A percentile compares a stretch with the other conserved stretches of the same genome.
Evolutionary conservation across 2,797 vertebrate species (phyloP).

Genomic region (Craterocephalus amniculus): DNA sequence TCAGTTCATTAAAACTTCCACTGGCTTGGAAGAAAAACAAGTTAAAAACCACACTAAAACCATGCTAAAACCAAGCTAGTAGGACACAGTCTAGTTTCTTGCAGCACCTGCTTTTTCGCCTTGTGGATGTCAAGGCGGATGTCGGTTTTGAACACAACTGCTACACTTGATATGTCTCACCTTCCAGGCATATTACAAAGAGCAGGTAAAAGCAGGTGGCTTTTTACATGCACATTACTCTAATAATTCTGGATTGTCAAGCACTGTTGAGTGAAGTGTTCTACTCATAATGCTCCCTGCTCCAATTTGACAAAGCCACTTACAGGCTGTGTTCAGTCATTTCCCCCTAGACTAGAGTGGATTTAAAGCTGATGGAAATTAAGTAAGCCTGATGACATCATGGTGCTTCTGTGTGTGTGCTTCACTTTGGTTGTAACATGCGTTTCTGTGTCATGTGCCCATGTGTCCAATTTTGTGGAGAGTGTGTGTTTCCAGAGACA

Average conservation of each 20-base stretch:
- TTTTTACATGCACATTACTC: conserved; percentile 62
- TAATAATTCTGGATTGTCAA: conserved; percentile 56
- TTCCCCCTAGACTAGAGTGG: conserved; percentile 68
- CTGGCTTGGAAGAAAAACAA: too few relatives aligned
- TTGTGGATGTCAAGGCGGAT: too few relatives aligned
- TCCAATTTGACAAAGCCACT: conserved; percentile 71
- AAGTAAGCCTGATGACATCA: conserved; percentile 70
- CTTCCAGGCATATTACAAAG: conserved; percentile 34
- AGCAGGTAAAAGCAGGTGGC: conserved; percentile 58
- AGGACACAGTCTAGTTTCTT: too few relatives aligned
- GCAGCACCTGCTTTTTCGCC: too few relatives aligned
- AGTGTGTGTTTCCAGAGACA: conserved; percentile 19
- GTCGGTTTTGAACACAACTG: too few relatives aligned
- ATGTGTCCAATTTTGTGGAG: conserved; percentile 11
- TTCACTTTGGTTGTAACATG: conserved; percentile 15
- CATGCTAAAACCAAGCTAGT: too few relatives aligned
- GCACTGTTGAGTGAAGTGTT: conserved; percentile 62
- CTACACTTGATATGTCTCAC: conserved; percentile 32
- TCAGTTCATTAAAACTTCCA: too few relatives aligned
- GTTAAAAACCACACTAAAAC: too few relatives aligned
- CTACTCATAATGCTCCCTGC: conserved; percentile 54
- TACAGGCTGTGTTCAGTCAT: conserved; percentile 58
- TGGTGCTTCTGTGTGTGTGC: conserved; percentile 18
- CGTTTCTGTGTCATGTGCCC: conserved; percentile 18
- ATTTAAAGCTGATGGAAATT: conserved; percentile 72